Percentiles rank a stretch among this genome's conserved stretches.
Evolutionary conservation across 1,140 invertebrate genomes (phyloP).

Genomic region (Trigoniulus corallinus): DNA sequence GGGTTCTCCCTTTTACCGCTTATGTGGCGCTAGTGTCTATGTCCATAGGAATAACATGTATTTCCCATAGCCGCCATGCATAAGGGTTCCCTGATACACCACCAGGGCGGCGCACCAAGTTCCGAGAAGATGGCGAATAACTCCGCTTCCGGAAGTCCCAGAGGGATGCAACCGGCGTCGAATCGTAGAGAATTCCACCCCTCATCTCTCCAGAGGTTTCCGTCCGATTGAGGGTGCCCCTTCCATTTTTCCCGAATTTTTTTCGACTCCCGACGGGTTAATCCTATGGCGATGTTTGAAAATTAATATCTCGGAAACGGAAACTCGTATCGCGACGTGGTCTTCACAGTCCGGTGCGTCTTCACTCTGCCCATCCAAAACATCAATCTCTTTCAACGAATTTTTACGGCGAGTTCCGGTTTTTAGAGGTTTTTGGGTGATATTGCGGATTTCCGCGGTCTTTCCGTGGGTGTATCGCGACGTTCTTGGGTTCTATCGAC

Average conservation of each 20-base stretch:
- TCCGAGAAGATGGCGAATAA: neutral
- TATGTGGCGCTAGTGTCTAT: neutral
- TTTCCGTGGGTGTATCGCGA: neutral
- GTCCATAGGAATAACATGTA: neutral
- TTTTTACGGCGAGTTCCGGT: too few species aligned
- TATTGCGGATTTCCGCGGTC: neutral
- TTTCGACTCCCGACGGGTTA: too few species aligned
- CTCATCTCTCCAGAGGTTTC: neutral
- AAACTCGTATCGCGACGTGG: too few species aligned
- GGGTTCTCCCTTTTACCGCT: neutral
- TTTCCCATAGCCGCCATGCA: neutral
- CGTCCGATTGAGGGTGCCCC: neutral
- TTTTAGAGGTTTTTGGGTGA: neutral
- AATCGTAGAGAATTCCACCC: neutral
- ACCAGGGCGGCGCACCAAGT: neutral
- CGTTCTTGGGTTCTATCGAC: neutral
- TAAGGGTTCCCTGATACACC: neutral
- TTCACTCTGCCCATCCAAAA: too few species aligned
- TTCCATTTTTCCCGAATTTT: neutral
- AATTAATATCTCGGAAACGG: too few species aligned
- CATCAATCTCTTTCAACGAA: too few species aligned
- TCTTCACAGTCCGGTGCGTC: too few species aligned
- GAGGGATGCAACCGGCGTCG: neutral
- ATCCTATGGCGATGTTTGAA: too few species aligned
- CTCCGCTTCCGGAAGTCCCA: neutral